Evolutionary conservation across 2,888 invertebrate species (phyloP).

Genomic region (Thelaira solivaga): DNA sequence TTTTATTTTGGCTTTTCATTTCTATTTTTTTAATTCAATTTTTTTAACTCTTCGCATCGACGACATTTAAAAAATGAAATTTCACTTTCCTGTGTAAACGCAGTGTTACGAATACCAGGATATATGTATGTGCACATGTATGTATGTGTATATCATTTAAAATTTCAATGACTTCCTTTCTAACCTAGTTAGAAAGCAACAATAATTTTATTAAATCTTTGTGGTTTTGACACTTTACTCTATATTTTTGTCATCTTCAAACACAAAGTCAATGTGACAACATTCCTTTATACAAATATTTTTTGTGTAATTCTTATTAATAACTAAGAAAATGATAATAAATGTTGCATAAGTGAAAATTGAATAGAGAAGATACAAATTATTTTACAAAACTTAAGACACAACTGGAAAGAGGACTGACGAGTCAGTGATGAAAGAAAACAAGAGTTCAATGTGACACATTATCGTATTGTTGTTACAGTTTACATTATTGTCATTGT

Average conservation of each 20-base stretch:
- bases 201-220: neutral
- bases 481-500: slow-evolving; percentile 34
- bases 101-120: too few species aligned
- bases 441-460: slow-evolving; percentile 63
- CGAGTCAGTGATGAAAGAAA: slow-evolving; percentile 4
- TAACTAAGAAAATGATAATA: slow-evolving; percentile 45
- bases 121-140: too few species aligned
- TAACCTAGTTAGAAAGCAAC: neutral
- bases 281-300: slow-evolving; percentile 18
- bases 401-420: neutral
- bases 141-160: neutral
- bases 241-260: neutral
- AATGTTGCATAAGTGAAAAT: slow-evolving; percentile 31
- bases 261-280: slow-evolving; percentile 14
- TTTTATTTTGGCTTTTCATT: too few species aligned
- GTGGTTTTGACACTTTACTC: neutral
- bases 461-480: slow-evolving; percentile 53
- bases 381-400: neutral
- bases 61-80: too few species aligned
- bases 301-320: slow-evolving; percentile 19
- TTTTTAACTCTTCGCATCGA: too few species aligned
- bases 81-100: too few species aligned
- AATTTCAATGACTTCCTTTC: neutral
- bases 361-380: slow-evolving; percentile 6
- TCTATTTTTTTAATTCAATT: too few species aligned